These are phyloP conservation scores for Brachionus angularis DNA, from an alignment of 1,140 invertebrate species.

Conservation along the genomic window DNA sequence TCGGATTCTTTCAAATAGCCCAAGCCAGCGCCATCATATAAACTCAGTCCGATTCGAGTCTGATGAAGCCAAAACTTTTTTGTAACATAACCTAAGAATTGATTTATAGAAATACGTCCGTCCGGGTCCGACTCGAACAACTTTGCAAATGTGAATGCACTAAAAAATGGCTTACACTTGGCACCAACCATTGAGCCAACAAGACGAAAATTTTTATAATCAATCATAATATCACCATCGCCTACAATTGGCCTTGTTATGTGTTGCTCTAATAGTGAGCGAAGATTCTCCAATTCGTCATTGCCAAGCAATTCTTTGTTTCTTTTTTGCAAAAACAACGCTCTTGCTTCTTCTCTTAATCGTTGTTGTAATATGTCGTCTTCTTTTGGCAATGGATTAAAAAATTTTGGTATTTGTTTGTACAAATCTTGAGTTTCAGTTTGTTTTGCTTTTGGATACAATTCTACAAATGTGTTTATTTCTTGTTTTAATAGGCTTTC, in stretches of 20 bases:
- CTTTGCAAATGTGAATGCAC: constrained; percentile 76
- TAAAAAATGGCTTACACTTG: constrained; percentile 76
- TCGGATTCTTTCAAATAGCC: constrained; percentile 83
- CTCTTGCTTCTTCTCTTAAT: constrained; percentile 34
- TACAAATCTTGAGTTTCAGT: not conserved
- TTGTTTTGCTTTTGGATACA: constrained; percentile 1
- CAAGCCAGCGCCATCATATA: constrained; percentile 86
- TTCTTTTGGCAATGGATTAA: constrained; percentile 13
- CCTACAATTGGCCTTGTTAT: constrained; percentile 66
- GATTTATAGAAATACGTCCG: constrained; percentile 65
- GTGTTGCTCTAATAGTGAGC: constrained; percentile 74
- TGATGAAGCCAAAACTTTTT: constrained; percentile 87
- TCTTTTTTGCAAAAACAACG: constrained; percentile 35
- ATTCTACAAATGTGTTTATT: not conserved
- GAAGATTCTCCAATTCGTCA: constrained; percentile 63
- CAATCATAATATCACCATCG: constrained; percentile 77
- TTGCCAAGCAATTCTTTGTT: constrained; percentile 28
- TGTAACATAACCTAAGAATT: constrained; percentile 91
- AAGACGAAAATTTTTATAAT: constrained; percentile 76
- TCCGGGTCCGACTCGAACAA: constrained; percentile 75
- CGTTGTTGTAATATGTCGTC: constrained; percentile 37
- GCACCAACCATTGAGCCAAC: constrained; percentile 65
- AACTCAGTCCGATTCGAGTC: constrained; percentile 80
- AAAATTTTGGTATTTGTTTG: constrained; percentile 1
- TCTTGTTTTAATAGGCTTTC: not conserved